Conservation (phyloP, 2,888 invertebrate species). For the Lucinisca nassula region DNA sequence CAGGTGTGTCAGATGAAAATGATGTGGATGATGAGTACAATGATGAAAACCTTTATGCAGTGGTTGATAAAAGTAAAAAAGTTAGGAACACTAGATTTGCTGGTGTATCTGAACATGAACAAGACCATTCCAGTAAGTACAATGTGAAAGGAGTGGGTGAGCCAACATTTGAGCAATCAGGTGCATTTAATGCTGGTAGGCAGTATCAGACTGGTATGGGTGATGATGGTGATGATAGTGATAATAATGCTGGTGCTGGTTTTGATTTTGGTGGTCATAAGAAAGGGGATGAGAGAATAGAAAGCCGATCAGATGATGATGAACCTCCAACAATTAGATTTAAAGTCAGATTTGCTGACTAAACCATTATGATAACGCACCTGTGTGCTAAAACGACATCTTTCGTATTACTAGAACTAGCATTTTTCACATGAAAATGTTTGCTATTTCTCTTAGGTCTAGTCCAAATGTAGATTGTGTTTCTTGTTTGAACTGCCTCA, state of each 20-base stretch:
- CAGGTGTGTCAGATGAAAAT: constrained; percentile 26
- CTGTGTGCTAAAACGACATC: too few species aligned
- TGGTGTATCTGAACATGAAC: too few species aligned
- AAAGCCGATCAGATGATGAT: neutral
- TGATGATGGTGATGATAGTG: neutral
- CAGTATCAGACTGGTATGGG: neutral
- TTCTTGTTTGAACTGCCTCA: too few species aligned
- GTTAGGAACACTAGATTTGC: neutral
- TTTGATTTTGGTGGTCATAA: neutral
- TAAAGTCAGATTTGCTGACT: neutral
- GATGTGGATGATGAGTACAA: constrained; percentile 19
- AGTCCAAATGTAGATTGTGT: too few species aligned
- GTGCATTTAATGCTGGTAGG: neutral
- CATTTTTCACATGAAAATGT: too few species aligned
- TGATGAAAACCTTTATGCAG: constrained; percentile 26
- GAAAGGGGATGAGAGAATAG: neutral
- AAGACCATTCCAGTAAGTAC: too few species aligned
- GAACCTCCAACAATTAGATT: neutral
- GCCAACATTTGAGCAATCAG: too few species aligned
- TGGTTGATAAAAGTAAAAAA: neutral
- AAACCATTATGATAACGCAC: too few species aligned
- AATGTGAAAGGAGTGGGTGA: too few species aligned
- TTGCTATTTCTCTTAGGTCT: too few species aligned
- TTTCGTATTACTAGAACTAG: too few species aligned
- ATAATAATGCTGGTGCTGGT: neutral